phyloP scores from a whole-genome alignment of 2,113 vertebrate genomes.

The Gambusia holbrooki region DNA sequence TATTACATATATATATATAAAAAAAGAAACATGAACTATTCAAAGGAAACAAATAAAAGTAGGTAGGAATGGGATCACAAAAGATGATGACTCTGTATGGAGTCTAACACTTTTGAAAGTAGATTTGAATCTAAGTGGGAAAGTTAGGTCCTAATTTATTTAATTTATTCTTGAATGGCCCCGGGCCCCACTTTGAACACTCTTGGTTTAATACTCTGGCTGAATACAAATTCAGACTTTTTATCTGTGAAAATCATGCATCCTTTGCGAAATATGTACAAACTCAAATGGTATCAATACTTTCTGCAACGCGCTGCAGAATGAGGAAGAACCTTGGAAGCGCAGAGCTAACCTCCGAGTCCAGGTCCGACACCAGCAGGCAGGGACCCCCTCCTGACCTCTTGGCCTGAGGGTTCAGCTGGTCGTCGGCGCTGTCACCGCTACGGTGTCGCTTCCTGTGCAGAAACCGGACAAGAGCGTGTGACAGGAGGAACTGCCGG shows the following conservation, averaged over 20 bases:
- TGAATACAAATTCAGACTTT: not conserved
- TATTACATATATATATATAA: too few species aligned
- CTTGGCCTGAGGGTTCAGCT: constrained; percentile 86
- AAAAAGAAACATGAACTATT: too few species aligned
- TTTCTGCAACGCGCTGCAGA: not conserved
- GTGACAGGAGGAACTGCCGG: constrained; percentile 31
- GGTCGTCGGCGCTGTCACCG: constrained; percentile 86
- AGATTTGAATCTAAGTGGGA: too few species aligned
- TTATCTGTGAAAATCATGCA: not conserved
- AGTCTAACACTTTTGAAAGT: too few species aligned
- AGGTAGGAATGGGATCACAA: too few species aligned
- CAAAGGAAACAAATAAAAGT: too few species aligned
- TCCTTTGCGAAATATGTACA: too few species aligned
- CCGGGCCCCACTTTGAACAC: too few species aligned
- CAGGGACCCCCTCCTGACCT: constrained; percentile 83
- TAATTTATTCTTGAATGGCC: too few species aligned
- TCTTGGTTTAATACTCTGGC: not conserved
- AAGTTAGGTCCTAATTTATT: too few species aligned
- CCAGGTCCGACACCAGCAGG: constrained; percentile 84
- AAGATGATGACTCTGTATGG: too few species aligned
- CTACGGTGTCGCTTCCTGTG: constrained; percentile 91
- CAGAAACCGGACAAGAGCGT: constrained; percentile 5
- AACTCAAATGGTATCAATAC: not conserved
- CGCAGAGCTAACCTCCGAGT: constrained; percentile 86
- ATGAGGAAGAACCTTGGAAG: not conserved